Evolutionary conservation across 1,140 invertebrate species (phyloP).

Genomic region (Cryptotermes secundus): DNA sequence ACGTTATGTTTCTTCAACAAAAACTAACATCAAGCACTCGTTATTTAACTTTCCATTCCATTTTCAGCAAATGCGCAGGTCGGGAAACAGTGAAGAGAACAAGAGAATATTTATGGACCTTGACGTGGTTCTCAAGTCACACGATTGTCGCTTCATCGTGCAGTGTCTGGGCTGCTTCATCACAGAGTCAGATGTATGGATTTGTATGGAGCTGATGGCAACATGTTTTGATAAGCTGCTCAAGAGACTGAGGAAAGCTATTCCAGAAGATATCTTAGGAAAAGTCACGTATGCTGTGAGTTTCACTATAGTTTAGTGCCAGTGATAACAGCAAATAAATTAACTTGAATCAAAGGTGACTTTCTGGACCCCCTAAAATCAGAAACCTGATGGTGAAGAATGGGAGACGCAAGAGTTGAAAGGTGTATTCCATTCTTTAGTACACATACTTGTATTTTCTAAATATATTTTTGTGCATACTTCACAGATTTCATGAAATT

Average conservation of each 20-base stretch:
- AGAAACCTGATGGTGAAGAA: too few species aligned
- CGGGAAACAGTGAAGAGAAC: constrained; percentile 94
- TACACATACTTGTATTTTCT: too few species aligned
- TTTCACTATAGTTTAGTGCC: too few species aligned
- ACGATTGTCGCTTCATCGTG: constrained; percentile 96
- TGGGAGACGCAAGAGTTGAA: too few species aligned
- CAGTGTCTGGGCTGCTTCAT: constrained; percentile 97
- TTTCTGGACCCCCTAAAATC: too few species aligned
- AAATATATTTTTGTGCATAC: too few species aligned
- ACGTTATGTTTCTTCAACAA: neutral
- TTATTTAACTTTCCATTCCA: constrained; percentile 25
- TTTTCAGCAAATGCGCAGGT: constrained; percentile 91
- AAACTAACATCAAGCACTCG: neutral
- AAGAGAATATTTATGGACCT: constrained; percentile 98
- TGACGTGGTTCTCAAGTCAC: constrained; percentile 94
- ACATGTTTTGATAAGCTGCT: constrained; percentile 97
- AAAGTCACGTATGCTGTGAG: constrained; percentile 94
- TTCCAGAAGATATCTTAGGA: constrained; percentile 93
- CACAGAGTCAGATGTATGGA: constrained; percentile 88
- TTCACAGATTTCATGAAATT: too few species aligned
- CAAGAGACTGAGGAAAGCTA: constrained; percentile 77
- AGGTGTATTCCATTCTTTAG: too few species aligned
- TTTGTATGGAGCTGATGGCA: constrained; percentile 95
- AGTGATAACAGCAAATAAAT: neutral
- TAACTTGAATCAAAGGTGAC: too few species aligned